phyloP scores from a whole-genome alignment of 2,888 invertebrate genomes.

The Gryllus longicercus region DNA sequence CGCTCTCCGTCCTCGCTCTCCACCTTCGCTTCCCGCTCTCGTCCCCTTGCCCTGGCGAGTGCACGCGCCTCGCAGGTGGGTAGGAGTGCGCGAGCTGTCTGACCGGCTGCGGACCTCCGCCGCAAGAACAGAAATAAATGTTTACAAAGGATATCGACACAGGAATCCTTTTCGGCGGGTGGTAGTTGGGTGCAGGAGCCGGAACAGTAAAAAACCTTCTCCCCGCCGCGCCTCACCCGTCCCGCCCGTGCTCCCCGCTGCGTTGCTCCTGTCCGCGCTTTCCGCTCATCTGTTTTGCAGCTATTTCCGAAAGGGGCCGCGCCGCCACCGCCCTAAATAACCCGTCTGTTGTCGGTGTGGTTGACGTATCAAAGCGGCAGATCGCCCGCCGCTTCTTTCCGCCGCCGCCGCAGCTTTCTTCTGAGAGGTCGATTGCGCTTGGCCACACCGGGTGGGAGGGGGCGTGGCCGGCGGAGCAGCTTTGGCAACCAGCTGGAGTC shows the following conservation, averaged over 20 bases:
- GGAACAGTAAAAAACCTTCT: no score
- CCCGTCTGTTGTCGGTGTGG: conserved; percentile 17
- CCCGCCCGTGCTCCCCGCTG: no score
- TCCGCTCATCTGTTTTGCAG: conserved; percentile 9
- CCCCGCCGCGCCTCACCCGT: no score
- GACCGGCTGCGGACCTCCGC: background rate
- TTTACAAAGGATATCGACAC: conserved; percentile 17
- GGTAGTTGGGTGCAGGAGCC: background rate
- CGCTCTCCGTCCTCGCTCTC: background rate
- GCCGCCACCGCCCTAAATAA: background rate
- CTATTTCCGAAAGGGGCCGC: background rate
- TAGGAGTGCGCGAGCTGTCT: background rate
- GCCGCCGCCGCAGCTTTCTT: background rate
- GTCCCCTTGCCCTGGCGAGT: background rate
- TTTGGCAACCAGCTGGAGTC: no score
- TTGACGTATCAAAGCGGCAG: conserved; percentile 9
- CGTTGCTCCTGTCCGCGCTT: background rate
- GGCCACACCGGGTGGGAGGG: background rate
- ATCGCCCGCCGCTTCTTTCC: background rate
- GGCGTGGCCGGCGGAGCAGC: background rate
- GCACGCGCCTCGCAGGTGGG: background rate
- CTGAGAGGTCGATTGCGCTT: background rate
- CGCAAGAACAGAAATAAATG: background rate
- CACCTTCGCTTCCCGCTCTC: background rate
- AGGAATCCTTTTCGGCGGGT: background rate